Percentiles rank a stretch among this genome's conserved stretches.
Evolutionary conservation across 2,888 invertebrate species (phyloP).

Genomic region (Luperina testacea): DNA sequence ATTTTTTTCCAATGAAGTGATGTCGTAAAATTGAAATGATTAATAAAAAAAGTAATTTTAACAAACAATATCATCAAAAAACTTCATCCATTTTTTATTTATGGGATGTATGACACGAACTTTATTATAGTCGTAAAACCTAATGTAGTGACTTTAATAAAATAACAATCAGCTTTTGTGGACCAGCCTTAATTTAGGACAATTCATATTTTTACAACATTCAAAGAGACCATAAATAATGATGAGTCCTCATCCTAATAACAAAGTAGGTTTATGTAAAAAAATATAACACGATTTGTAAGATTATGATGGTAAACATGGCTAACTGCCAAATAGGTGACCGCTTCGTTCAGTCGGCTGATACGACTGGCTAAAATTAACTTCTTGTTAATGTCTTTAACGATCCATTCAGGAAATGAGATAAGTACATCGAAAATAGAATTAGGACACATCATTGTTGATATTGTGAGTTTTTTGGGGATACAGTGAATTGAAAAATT

Average conservation of each 20-base stretch:
- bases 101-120: background rate
- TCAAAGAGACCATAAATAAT: slow-evolving; percentile 53
- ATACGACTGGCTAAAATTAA: slow-evolving; percentile 47
- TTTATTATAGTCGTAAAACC: slow-evolving; percentile 27
- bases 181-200: slow-evolving; percentile 13
- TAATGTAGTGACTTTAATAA: background rate
- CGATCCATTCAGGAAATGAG: slow-evolving; percentile 51
- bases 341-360: slow-evolving; percentile 33
- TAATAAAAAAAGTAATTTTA: slow-evolving; percentile 6
- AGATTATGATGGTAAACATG: slow-evolving; percentile 62
- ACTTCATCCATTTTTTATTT: slow-evolving; percentile 6
- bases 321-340: slow-evolving; percentile 63
- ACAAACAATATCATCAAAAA: slow-evolving; percentile 19
- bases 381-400: slow-evolving; percentile 51
- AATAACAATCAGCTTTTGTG: background rate
- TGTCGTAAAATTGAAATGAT: slow-evolving; percentile 7
- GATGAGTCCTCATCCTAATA: slow-evolving; percentile 47
- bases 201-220: slow-evolving; percentile 30
- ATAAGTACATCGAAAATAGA: slow-evolving; percentile 32
- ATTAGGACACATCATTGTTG: background rate
- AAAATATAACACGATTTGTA: slow-evolving; percentile 51
- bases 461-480: background rate
- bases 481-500: background rate
- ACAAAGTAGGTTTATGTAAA: slow-evolving; percentile 48
- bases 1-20: too few relatives aligned